These are phyloP conservation scores for Synergus itoensis DNA, from an alignment of 2,888 invertebrate genomes.

Conservation along the genomic window DNA sequence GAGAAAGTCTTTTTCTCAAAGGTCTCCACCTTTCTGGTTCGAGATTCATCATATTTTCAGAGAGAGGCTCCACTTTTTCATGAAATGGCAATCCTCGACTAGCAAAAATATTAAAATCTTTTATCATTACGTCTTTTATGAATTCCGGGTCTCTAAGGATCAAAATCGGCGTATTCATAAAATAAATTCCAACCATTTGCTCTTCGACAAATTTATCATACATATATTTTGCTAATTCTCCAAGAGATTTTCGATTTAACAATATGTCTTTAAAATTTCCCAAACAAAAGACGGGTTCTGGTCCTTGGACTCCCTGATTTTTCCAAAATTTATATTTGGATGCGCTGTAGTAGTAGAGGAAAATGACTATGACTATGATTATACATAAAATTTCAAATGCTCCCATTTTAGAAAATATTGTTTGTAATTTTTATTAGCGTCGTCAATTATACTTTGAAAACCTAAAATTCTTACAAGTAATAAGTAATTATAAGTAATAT, in stretches of 20 bases:
- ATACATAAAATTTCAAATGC: background rate
- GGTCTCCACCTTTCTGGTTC: conserved; percentile 77
- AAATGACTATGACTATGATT: background rate
- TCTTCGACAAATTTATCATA: conserved; percentile 50
- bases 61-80: conserved; percentile 69
- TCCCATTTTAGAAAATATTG: background rate
- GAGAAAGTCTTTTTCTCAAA: conserved; percentile 76
- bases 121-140: conserved; percentile 39
- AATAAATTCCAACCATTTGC: conserved; percentile 60
- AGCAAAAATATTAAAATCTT: conserved; percentile 56
- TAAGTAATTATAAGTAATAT: conserved; percentile 67
- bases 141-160: conserved; percentile 62
- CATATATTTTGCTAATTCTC: conserved; percentile 37
- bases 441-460: conserved; percentile 67
- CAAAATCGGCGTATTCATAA: conserved; percentile 56
- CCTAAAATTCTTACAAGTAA: conserved; percentile 77
- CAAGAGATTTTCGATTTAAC: conserved; percentile 47
- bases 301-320: conserved; percentile 71
- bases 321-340: conserved; percentile 73
- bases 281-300: conserved; percentile 74
- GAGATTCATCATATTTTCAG: conserved; percentile 71
- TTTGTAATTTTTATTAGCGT: too few relatives aligned
- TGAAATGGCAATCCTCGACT: conserved; percentile 57
- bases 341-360: conserved; percentile 48
- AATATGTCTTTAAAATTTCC: conserved; percentile 76